These are phyloP conservation scores for Capra hircus DNA, from an alignment of 2,113 vertebrate species.

Conservation along the genomic window DNA sequence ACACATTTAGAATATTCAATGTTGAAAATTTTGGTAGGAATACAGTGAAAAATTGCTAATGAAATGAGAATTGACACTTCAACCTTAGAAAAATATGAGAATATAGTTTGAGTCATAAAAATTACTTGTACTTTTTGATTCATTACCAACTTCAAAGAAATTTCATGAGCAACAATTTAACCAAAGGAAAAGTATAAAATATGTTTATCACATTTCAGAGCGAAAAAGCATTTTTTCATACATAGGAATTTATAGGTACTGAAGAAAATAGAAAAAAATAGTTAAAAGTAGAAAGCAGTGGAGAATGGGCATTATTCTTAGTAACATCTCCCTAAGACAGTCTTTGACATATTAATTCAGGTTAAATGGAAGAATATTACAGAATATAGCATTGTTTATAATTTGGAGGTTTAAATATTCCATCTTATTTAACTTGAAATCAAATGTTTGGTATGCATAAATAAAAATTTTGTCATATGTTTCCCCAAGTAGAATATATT, in stretches of 20 bases:
- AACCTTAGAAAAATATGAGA: not conserved
- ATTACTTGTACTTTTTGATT: not conserved
- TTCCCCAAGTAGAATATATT: not conserved
- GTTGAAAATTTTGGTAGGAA: not conserved
- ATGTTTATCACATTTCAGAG: not conserved
- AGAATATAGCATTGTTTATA: not conserved
- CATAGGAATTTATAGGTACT: not conserved
- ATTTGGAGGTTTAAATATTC: not conserved
- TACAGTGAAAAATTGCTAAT: not conserved
- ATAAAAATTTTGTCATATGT: not conserved
- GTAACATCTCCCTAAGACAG: not conserved
- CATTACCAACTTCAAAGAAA: not conserved
- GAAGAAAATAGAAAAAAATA: not conserved
- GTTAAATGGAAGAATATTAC: not conserved
- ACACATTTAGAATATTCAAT: not conserved
- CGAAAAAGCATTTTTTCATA: not conserved
- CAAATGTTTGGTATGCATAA: not conserved
- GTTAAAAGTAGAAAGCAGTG: not conserved
- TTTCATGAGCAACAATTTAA: not conserved
- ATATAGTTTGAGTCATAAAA: not conserved
- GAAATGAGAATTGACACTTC: not conserved
- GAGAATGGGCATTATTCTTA: not conserved
- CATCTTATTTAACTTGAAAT: not conserved
- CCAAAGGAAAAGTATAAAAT: not conserved
- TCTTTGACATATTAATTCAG: not conserved